phyloP scores from a whole-genome alignment of 2,888 invertebrate species.

The Thymelicus lineola region DNA sequence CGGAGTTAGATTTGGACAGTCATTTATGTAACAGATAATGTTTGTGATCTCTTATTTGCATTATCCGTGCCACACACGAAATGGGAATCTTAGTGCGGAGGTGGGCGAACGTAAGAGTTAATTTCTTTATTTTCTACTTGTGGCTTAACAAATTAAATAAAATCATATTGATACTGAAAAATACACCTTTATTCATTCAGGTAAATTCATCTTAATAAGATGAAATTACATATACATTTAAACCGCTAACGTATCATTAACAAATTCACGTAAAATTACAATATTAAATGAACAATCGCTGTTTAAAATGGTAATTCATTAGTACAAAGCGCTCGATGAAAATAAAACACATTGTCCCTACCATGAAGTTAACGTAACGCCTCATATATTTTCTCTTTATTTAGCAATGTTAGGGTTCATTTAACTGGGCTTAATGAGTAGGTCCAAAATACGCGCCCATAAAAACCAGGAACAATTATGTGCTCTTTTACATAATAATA shows the following conservation, averaged over 20 bases:
- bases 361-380: constrained; percentile 35
- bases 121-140: too few relatives aligned
- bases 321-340: constrained; percentile 29
- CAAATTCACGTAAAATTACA: constrained; percentile 1
- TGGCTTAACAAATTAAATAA: too few relatives aligned
- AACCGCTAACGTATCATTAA: not conserved
- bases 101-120: too few relatives aligned
- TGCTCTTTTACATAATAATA: constrained; percentile 14
- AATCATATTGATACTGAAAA: too few relatives aligned
- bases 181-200: too few relatives aligned
- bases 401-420: constrained; percentile 39
- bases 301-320: constrained; percentile 36
- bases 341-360: constrained; percentile 20
- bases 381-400: constrained; percentile 41
- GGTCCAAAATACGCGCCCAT: constrained; percentile 4
- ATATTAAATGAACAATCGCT: not conserved
- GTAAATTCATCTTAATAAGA: too few relatives aligned
- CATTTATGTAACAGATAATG: too few relatives aligned
- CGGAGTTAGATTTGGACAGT: too few relatives aligned
- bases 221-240: too few relatives aligned
- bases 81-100: too few relatives aligned
- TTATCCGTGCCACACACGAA: too few relatives aligned
- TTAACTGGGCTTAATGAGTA: constrained; percentile 29
- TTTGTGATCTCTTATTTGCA: too few relatives aligned
- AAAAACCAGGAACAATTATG: constrained; percentile 16